A percentile compares a stretch with the other conserved stretches of the same genome.
Evolutionary conservation across 2,888 invertebrate species (phyloP).

Genomic region (Clanis bilineata): DNA sequence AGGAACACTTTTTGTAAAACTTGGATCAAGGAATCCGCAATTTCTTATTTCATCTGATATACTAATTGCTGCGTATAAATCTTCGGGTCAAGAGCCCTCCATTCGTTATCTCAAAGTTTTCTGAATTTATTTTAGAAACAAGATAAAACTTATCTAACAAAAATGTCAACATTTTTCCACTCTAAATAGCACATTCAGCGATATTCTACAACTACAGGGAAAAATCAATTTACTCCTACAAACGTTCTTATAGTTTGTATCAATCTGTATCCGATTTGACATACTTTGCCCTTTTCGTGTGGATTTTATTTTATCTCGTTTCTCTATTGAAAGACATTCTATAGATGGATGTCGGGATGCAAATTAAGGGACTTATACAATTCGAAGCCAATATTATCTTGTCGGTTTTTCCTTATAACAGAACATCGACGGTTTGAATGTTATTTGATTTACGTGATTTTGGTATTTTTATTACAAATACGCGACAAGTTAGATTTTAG

Average conservation of each 20-base stretch:
- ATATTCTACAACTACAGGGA: not conserved
- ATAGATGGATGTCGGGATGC: not conserved
- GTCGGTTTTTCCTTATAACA: not conserved
- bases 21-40: too few relatives aligned
- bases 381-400: not conserved
- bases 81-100: too few relatives aligned
- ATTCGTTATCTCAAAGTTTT: too few relatives aligned
- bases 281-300: not conserved
- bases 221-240: not conserved
- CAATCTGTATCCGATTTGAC: not conserved
- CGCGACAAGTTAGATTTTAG: not conserved
- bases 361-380: not conserved
- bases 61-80: too few relatives aligned
- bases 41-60: too few relatives aligned
- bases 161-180: too few relatives aligned
- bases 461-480: not conserved
- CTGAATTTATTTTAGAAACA: too few relatives aligned
- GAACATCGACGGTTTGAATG: not conserved
- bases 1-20: too few relatives aligned
- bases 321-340: not conserved
- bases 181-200: too few relatives aligned
- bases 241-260: not conserved
- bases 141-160: too few relatives aligned
- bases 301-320: not conserved
- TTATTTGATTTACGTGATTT: not conserved